Evolutionary conservation across 2,113 vertebrate species (phyloP).

Genomic region (Macquaria ambigua): DNA sequence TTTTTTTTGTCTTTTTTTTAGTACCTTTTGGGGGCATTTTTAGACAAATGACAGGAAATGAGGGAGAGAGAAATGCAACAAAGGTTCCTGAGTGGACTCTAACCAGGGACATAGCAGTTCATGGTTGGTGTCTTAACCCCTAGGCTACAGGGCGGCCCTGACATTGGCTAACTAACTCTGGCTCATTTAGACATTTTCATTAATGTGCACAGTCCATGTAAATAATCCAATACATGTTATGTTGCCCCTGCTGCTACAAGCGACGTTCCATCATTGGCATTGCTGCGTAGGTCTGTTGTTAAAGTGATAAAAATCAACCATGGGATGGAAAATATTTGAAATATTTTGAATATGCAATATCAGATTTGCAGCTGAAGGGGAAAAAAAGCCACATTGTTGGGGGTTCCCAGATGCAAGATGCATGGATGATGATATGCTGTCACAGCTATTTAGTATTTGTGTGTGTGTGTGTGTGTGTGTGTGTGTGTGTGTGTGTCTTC

Average conservation of each 20-base stretch:
- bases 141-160: not conserved
- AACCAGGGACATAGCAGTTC: not conserved
- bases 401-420: not conserved
- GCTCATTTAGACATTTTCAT: not conserved
- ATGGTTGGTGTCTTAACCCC: not conserved
- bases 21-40: not conserved
- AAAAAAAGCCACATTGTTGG: constrained; percentile 14
- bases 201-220: not conserved
- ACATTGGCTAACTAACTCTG: not conserved
- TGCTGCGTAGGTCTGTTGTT: constrained; percentile 27
- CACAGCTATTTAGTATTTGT: not conserved
- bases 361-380: constrained; percentile 23
- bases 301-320: constrained; percentile 46
- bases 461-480: not conserved
- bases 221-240: not conserved
- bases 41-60: not conserved
- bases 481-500: not conserved
- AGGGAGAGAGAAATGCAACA: not conserved
- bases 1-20: not conserved
- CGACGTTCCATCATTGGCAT: not conserved
- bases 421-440: not conserved
- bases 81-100: not conserved
- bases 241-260: not conserved
- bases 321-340: constrained; percentile 24
- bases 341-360: constrained; percentile 28